Evolutionary conservation across 2,888 invertebrate genomes (phyloP).

Genomic region (Protonemura montana): DNA sequence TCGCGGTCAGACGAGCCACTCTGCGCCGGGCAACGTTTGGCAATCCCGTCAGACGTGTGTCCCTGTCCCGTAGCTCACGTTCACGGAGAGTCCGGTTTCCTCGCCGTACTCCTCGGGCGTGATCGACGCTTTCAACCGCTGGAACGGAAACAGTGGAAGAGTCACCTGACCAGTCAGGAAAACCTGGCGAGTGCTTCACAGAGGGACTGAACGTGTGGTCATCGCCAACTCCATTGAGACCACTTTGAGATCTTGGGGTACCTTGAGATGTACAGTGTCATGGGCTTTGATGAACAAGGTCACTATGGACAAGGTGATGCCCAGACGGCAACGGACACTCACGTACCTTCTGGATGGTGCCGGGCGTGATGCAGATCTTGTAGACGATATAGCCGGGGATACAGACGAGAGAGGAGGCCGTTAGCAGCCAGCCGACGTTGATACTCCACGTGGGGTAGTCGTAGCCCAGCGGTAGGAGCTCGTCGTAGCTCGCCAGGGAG

Average conservation of each 20-base stretch:
- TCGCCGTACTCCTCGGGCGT: constrained; percentile 60
- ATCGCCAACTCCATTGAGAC: no score
- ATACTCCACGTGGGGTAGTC: constrained; percentile 83
- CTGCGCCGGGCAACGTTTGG: constrained; percentile 17
- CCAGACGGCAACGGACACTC: no score
- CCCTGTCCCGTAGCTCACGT: constrained; percentile 60
- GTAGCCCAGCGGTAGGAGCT: constrained; percentile 75
- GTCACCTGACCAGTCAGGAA: no score
- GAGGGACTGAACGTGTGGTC: no score
- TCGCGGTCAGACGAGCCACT: constrained; percentile 43
- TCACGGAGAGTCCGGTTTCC: constrained; percentile 57
- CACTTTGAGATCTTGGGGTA: no score
- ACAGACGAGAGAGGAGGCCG: constrained; percentile 83
- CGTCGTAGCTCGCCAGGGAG: constrained; percentile 80
- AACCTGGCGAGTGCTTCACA: not conserved
- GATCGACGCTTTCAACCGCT: constrained; percentile 63
- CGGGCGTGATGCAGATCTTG: constrained; percentile 75
- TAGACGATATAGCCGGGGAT: constrained; percentile 86
- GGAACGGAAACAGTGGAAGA: constrained; percentile 50
- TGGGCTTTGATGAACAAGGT: no score
- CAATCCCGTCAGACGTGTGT: constrained; percentile 62
- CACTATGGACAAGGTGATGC: no score
- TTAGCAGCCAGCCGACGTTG: constrained; percentile 81
- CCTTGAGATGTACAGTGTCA: no score
- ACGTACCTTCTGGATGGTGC: constrained; percentile 63